Conservation (phyloP, 1,140 invertebrate genomes). For the Leucophenga varia region DNA sequence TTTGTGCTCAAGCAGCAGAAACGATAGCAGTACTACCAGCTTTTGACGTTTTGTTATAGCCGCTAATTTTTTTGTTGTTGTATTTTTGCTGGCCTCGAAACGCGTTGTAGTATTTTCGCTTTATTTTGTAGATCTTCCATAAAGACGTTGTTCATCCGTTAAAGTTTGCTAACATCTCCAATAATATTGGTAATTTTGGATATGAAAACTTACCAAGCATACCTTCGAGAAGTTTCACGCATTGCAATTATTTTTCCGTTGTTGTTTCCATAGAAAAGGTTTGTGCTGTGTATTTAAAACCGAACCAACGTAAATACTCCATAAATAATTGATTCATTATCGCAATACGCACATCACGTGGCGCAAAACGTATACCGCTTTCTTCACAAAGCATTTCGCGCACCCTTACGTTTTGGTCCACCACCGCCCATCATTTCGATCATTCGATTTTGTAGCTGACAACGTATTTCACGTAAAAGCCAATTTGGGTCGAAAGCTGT, state of each 20-base stretch:
- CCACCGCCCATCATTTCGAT: conserved; percentile 19
- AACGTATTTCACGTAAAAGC: conserved; percentile 20
- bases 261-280: conserved; percentile 36
- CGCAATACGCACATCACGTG: neutral
- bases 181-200: conserved; percentile 27
- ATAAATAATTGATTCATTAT: conserved; percentile 28
- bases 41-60: too few species aligned
- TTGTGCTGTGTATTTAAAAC: conserved; percentile 36
- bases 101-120: too few species aligned
- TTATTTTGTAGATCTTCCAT: too few species aligned
- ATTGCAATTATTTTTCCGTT: neutral
- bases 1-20: too few species aligned
- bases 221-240: conserved; percentile 18
- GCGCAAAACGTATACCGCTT: neutral
- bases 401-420: neutral
- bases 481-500: conserved; percentile 25
- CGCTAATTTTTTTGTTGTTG: too few species aligned
- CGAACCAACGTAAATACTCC: conserved; percentile 39
- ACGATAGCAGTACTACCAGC: too few species aligned
- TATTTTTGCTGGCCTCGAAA: too few species aligned
- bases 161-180: conserved; percentile 24
- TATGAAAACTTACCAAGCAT: conserved; percentile 1
- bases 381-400: conserved; percentile 12
- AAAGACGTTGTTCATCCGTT: conserved; percentile 1
- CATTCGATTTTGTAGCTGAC: conserved; percentile 29